Conservation (phyloP, 2,113 vertebrate genomes). For the Hyperoodon ampullatus region DNA sequence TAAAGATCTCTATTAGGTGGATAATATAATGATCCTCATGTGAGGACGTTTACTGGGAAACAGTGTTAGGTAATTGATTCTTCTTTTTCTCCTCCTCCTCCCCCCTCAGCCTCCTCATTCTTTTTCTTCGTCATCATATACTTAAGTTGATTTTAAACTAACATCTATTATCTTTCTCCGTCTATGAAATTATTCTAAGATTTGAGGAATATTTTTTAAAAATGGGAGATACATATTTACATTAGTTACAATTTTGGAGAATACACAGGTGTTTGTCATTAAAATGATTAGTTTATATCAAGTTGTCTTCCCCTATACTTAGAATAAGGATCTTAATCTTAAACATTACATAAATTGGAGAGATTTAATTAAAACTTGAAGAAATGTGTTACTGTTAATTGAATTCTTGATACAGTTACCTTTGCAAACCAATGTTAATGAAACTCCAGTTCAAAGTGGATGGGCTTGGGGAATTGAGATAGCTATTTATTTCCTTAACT, state of each 20-base stretch:
- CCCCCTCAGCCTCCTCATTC: not conserved
- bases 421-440: conserved; percentile 86
- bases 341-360: conserved; percentile 85
- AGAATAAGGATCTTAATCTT: conserved; percentile 82
- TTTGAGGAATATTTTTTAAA: not conserved
- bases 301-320: conserved; percentile 67
- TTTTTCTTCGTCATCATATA: not conserved
- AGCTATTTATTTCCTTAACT: conserved; percentile 82
- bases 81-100: not conserved
- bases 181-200: not conserved
- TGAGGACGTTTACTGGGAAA: not conserved
- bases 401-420: conserved; percentile 85
- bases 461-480: conserved; percentile 79
- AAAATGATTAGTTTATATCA: conserved; percentile 58
- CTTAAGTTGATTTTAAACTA: conserved; percentile 17
- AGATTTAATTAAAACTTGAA: conserved; percentile 86
- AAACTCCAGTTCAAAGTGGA: conserved; percentile 85
- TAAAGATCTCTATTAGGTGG: not conserved
- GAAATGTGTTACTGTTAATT: conserved; percentile 87
- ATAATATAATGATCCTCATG: not conserved
- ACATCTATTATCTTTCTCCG: not conserved
- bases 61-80: not conserved
- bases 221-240: not conserved
- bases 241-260: not conserved
- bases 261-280: conserved; percentile 11